These are phyloP conservation scores for Enteromius unitaeniatus DNA, from an alignment of 2,797 vertebrate species.

Conservation along the genomic window DNA sequence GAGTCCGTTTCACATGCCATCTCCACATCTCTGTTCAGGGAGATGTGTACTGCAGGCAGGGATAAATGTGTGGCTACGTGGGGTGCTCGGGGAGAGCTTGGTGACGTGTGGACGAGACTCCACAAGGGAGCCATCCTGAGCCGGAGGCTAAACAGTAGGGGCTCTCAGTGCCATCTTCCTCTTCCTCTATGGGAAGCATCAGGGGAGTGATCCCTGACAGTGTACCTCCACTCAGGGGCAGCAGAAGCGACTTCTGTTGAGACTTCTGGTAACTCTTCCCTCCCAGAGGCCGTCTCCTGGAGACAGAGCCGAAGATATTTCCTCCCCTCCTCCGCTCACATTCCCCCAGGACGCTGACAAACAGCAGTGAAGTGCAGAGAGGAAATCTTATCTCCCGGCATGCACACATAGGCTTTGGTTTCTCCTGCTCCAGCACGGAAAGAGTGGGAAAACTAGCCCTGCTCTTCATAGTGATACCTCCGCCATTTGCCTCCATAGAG, in stretches of 20 bases:
- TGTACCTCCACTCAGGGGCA: constrained; percentile 66
- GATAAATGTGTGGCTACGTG: constrained; percentile 50
- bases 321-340: constrained; percentile 48
- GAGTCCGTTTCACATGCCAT: constrained; percentile 51
- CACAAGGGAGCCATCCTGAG: constrained; percentile 75
- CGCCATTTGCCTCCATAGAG: constrained; percentile 53
- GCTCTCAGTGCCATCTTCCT: constrained; percentile 63
- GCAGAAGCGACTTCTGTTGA: constrained; percentile 64
- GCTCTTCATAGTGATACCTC: constrained; percentile 56
- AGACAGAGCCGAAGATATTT: constrained; percentile 67
- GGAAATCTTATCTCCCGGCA: constrained; percentile 65
- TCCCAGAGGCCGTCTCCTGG: constrained; percentile 70
- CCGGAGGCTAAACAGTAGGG: constrained; percentile 69
- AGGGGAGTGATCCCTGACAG: constrained; percentile 66
- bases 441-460: constrained; percentile 45
- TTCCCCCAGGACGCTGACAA: constrained; percentile 68
- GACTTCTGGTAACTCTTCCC: constrained; percentile 64
- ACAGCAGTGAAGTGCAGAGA: constrained; percentile 58
- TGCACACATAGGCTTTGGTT: constrained; percentile 50
- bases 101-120: constrained; percentile 70
- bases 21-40: constrained; percentile 59
- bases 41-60: constrained; percentile 40
- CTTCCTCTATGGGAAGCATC: constrained; percentile 66
- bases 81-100: constrained; percentile 54
- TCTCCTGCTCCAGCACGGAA: constrained; percentile 45